Evolutionary conservation across 2,888 invertebrate species (phyloP), one percentile per base, ranked within the genome.

Genomic region (Oligia latruncula): DNA sequence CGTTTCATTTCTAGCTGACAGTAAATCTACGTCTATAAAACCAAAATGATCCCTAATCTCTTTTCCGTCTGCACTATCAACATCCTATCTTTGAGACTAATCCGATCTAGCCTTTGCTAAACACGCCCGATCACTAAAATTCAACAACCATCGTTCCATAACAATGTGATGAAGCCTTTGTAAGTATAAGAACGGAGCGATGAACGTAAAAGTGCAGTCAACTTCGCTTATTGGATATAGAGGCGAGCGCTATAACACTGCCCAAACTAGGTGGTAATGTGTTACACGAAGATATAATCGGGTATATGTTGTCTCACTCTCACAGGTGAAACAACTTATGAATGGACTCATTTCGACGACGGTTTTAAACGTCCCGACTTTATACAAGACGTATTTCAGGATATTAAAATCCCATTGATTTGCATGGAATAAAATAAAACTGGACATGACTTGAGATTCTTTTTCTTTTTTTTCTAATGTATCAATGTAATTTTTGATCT

Each of bases 171-270:
- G 76, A 81, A 85, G 73, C 76, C 85, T n/a, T 76, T 70, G 60
- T 62, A 77, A 77, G 82, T 52, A 64, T 70, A 71, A 75, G 49
- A 72, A 74, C 65, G 72, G 68, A 80, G 66, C 77, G 62, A 72
- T 83, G 79, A 76, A 71, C 74, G 74, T 66, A 29, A 82, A 74
- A 86, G 72, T 85, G 77, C 82, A 86, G 72, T 82, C 65, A 73
- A 77, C 77, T 81, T 72, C 43, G 65, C 43, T 79, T 74, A 82
- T 85, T 79, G 71, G 74, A 78, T 80, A 71, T 67, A 65, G 55
- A 52, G 29, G n/a, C 49, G 72, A 71, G 55, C 58, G 52, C 15
- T 35, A 40, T 23, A 58, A 52, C 58, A 64, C 15, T 72, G 29
- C 67, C 74, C 23, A 71, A 84, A 84, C 74, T 75, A 40, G 35